Conservation (phyloP, 2,888 invertebrate genomes). For the Watsonalla cultraria region DNA sequence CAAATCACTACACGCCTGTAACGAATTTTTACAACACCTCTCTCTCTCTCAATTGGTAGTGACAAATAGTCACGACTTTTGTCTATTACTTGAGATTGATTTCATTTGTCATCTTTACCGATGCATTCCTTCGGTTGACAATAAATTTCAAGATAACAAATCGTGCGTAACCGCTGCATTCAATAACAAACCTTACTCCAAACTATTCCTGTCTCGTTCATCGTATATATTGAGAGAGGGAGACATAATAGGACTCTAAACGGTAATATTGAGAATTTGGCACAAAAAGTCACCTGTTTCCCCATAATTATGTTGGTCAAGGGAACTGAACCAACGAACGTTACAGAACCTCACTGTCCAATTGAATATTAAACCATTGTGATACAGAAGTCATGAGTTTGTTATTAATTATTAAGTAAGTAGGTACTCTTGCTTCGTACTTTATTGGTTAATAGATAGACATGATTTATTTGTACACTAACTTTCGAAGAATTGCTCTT, state of each 20-base stretch:
- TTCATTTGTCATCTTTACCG: constrained; percentile 1
- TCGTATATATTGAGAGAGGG: not conserved
- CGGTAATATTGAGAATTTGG: constrained; percentile 4
- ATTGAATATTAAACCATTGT: constrained; percentile 8
- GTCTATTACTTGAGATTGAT: not conserved
- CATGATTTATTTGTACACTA: not conserved
- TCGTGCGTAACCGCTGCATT: constrained; percentile 5
- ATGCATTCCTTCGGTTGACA: constrained; percentile 3
- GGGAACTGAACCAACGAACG: constrained; percentile 13
- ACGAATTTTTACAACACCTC: not conserved
- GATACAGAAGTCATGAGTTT: constrained; percentile 6
- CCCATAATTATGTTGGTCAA: constrained; percentile 29
- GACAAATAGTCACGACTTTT: not conserved
- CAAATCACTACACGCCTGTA: not conserved
- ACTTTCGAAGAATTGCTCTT: not conserved
- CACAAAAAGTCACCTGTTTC: constrained; percentile 23
- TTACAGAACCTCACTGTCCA: constrained; percentile 18
- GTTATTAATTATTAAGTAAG: constrained; percentile 6
- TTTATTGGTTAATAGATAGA: not conserved
- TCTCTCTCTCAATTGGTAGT: not conserved
- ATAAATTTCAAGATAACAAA: not conserved
- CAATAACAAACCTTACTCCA: not conserved
- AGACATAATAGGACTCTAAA: not conserved
- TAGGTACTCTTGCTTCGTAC: not conserved
- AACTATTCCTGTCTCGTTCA: not conserved